Conservation (phyloP, 2,113 vertebrate genomes). For the Oreochromis aureus region DNA sequence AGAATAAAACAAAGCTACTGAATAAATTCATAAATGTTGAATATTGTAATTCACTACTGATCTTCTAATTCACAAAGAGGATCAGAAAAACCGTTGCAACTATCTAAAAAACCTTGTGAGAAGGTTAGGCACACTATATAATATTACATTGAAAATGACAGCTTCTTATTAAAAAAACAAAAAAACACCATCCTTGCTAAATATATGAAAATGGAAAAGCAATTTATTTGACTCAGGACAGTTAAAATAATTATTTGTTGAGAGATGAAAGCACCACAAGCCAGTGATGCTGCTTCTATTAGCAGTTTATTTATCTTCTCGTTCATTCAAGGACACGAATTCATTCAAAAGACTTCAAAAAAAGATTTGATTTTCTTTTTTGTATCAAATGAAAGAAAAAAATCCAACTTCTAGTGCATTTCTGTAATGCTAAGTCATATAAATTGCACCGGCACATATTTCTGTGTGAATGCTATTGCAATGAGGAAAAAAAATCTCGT, state of each 20-base stretch:
- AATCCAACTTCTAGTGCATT: not conserved
- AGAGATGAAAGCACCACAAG: not conserved
- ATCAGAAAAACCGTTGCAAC: not conserved
- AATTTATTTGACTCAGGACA: not conserved
- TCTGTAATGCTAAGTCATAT: not conserved
- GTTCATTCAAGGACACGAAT: not conserved
- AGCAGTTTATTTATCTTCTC: not conserved
- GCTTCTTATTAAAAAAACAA: not conserved
- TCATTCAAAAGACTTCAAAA: not conserved
- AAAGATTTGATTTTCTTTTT: not conserved
- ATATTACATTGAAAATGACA: not conserved
- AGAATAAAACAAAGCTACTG: not conserved
- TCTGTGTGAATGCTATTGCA: not conserved
- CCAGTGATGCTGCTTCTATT: not conserved
- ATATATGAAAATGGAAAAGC: not conserved
- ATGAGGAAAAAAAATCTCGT: not conserved
- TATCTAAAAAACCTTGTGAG: not conserved
- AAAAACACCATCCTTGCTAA: not conserved
- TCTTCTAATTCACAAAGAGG: not conserved
- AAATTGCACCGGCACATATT: not conserved
- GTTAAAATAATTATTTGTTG: not conserved
- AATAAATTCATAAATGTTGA: not conserved
- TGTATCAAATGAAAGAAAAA: not conserved
- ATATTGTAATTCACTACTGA: not conserved
- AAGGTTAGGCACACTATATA: not conserved